Percentiles rank a stretch among this genome's conserved stretches.
Evolutionary conservation across 1,140 invertebrate species (phyloP).

Genomic region (Apis laboriosa): DNA sequence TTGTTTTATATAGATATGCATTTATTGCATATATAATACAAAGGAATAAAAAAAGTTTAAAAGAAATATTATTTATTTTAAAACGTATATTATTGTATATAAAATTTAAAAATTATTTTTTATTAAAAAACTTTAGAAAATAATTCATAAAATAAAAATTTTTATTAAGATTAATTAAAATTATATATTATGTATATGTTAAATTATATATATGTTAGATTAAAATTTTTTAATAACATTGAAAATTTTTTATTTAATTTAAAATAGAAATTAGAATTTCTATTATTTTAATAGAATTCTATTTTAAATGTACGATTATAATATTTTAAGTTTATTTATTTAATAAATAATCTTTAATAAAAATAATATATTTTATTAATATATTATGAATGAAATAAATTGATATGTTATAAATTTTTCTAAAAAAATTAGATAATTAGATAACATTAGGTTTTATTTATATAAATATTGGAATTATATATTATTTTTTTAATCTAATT

Average conservation of each 20-base stretch:
- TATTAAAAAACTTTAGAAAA: background rate
- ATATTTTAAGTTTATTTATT: background rate
- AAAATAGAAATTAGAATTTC: background rate
- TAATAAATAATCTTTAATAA: background rate
- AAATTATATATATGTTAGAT: background rate
- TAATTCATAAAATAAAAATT: background rate
- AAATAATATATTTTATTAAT: background rate
- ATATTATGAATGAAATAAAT: background rate
- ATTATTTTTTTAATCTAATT: background rate
- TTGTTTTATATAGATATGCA: background rate
- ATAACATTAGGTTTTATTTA: background rate
- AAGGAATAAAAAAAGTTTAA: background rate
- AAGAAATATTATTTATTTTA: background rate
- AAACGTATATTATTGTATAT: background rate
- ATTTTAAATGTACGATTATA: no score
- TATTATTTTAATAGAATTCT: background rate
- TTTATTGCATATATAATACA: background rate
- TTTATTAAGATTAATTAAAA: background rate
- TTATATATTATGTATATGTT: background rate
- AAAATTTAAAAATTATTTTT: background rate
- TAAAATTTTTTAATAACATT: background rate
- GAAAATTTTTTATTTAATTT: background rate
- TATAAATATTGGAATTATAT: background rate
- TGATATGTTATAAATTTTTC: no score
- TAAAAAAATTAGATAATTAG: background rate